Percentiles rank a stretch among this genome's conserved stretches.
phyloP scores from a whole-genome alignment of 35 echinoderm and acorn worm species.

The Heliocidaris erythrogramma region DNA sequence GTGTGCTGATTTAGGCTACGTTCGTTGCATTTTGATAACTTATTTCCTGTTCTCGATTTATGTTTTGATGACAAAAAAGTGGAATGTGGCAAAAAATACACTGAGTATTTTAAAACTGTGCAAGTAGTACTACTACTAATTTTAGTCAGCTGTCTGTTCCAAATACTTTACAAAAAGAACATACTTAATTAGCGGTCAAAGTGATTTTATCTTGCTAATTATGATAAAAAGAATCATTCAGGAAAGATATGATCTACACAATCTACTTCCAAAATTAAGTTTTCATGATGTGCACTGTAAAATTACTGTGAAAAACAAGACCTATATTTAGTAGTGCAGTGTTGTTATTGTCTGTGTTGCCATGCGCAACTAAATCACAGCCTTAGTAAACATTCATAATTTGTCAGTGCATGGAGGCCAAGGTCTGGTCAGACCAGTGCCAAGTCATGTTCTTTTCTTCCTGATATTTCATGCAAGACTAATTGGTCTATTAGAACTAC shows the following conservation, averaged over 20 bases:
- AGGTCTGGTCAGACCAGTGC: background rate
- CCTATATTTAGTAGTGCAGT: background rate
- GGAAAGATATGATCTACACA: too few species aligned
- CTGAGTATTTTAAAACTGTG: too few species aligned
- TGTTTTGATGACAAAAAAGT: too few species aligned
- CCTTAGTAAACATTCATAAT: background rate
- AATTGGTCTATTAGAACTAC: background rate
- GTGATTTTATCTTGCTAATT: too few species aligned
- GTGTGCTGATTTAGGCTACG: background rate
- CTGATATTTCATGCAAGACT: background rate
- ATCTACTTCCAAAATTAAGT: too few species aligned
- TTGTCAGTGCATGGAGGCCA: background rate
- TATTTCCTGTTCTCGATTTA: background rate
- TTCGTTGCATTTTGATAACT: background rate
- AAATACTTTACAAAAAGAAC: too few species aligned
- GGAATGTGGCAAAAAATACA: too few species aligned
- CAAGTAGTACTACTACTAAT: too few species aligned
- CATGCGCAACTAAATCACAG: background rate
- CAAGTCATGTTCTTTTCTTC: background rate
- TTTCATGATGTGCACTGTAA: background rate
- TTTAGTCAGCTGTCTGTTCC: too few species aligned
- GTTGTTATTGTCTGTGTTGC: background rate
- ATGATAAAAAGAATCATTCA: too few species aligned
- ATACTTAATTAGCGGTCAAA: too few species aligned
- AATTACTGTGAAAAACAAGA: background rate